Base-by-base conservation (phyloP, 2,888 invertebrate species). In the Caenorhabditis macrosperma region DNA sequence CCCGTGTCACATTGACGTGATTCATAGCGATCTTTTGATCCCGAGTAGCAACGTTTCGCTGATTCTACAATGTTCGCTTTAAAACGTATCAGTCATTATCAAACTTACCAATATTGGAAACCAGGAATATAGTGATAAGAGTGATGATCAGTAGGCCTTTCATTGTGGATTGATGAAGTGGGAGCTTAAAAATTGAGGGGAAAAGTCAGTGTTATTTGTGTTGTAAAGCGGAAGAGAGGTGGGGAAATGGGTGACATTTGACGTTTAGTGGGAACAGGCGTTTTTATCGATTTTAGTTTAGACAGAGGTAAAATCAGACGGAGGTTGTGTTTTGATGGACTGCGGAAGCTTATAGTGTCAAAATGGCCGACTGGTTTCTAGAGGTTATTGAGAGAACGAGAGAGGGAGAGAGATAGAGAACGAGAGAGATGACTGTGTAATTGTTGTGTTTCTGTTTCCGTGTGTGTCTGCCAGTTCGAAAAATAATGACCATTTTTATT, bases 11-110 rank as follows among this genome's bases (percentile, higher is more conserved):
- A 88, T 46, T 82, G 86, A n/a, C 86, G 81, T 3, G 82, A 82
- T 60, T 83, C 81, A 78, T 82, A 88, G 20, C 83, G 78, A 26
- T 81, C 82, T 74, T 88, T 88, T 12, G 87, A 86, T 10, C 88
- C 88, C 17, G 86, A 86, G 68, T 86, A 88, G 71, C 88, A 88
- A 38, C 76, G 57, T 48, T 86, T 85, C 4, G 88, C 88, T 15
- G 81, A 76, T 63, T 87, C 87, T 88, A 67, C 57, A 80, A 75
- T n/a, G 17, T 2, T 12, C 15, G n/a, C 5, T 33, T 4, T 6
- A 10, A 54, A 30, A 12, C n/a, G 17, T 15, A n/a, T 28, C 3
- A n/a, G 17, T 3, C 10, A 46, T 3, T 17, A 17, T n/a, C n/a
- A 3, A 46, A 46, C 46, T 54, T 17, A 54, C 30, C 30, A 10